phyloP scores from a whole-genome alignment of 2,113 vertebrate species.

The Nasalis larvatus region DNA sequence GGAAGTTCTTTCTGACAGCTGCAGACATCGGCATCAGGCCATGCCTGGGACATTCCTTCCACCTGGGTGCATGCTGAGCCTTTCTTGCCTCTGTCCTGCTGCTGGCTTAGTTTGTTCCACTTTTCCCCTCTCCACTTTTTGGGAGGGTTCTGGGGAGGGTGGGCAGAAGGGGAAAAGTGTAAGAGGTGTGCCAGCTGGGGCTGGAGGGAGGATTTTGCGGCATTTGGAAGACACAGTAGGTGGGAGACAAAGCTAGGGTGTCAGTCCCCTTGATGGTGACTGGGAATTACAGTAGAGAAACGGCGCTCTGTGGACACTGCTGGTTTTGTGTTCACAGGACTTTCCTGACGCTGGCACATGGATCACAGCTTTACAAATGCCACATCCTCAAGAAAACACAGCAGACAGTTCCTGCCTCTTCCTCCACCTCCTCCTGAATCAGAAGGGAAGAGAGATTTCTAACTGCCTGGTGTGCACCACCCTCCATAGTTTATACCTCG shows the following conservation, averaged over 20 bases:
- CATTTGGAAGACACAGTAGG: not conserved
- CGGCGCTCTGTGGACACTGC: rapidly evolving
- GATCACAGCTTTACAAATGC: not conserved
- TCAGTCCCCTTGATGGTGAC: rapidly evolving
- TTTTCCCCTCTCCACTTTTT: too few species aligned
- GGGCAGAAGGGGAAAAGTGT: not conserved
- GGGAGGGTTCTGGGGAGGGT: not conserved
- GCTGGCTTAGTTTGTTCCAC: not conserved
- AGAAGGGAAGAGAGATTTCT: not conserved
- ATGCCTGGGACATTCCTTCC: rapidly evolving
- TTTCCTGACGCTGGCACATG: not conserved
- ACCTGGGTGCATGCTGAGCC: rapidly evolving
- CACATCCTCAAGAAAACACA: not conserved
- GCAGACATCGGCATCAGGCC: not conserved
- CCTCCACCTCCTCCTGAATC: not conserved
- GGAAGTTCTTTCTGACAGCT: too few species aligned
- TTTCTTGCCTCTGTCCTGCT: rapidly evolving
- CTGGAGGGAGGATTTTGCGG: not conserved
- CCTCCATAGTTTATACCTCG: not conserved
- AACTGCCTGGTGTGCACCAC: too few species aligned
- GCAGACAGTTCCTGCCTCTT: not conserved
- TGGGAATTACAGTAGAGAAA: not conserved
- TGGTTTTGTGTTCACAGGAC: not conserved
- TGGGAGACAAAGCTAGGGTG: not conserved
- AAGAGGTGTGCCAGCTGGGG: not conserved